Evolutionary conservation across 1,140 invertebrate genomes (phyloP), one percentile per base, ranked within the genome.

Genomic region (Mamestra configurata): DNA sequence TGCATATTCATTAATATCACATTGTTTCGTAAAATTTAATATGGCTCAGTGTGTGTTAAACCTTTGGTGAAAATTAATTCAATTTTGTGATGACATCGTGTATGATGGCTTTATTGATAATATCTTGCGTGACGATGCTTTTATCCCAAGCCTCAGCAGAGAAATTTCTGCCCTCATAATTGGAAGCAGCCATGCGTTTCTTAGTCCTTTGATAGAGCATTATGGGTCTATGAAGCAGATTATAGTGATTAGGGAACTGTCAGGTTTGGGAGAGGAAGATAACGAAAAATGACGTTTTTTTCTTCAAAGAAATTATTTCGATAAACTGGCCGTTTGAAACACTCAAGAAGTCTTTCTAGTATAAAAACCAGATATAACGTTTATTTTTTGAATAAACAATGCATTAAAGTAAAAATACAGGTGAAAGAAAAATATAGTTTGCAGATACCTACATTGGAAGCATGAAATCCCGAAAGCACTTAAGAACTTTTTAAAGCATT

Each of bases 81-180:
- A 49, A 80, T 77, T 55, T 71, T 55, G 64, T 37, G 24, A 49
- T 43, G 61, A 80, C 61, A 61, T 76, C 64, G 40, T 80, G 66
- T 71, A 64, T 76, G 73, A 76, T 49, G 27, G 24, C 43, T 59
- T 55, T 80, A 80, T 77, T 80, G 79, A 80, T 71, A 80, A 55
- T 68, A 77, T 80, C 64, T 77, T 57, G 73, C 53, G 64, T 80
- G 66, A 80, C 79, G 61, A 59, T 59, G 70, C 79, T 76, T 76
- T 71, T 77, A 76, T 80, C 72, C 75, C 22, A 22, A 24, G 37
- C 18, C 4, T 43, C 18, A 37, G 64, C 31, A 18, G 70, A 53
- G 72, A 72, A 76, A 76, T 80, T 76, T 76, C 15, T 43, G 61
- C 49, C 79, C 37, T 59, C 31, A 55, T 75, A 75, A 79, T 68